Conservation (phyloP, 2,888 invertebrate genomes). For the Carpatolechia fugitivella region DNA sequence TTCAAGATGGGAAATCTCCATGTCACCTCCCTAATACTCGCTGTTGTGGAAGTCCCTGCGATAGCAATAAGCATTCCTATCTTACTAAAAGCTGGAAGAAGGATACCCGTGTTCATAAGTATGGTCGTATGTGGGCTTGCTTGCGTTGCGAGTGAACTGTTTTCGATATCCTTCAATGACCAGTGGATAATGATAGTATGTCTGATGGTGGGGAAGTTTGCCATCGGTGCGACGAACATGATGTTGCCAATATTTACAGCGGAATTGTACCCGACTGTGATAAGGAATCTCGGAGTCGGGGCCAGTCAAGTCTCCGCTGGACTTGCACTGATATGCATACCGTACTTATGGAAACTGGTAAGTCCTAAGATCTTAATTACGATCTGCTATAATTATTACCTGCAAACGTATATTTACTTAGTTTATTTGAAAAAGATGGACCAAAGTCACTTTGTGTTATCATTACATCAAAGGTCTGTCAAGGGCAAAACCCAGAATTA, state of each 20-base stretch:
- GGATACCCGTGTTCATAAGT: conserved; percentile 84
- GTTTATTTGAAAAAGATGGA: no score
- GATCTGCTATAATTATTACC: no score
- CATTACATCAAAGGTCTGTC: no score
- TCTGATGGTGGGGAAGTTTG: conserved; percentile 89
- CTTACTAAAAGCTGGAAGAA: conserved; percentile 85
- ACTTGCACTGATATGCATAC: conserved; percentile 86
- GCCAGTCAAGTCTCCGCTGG: conserved; percentile 88
- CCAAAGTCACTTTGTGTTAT: no score
- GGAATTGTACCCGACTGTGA: conserved; percentile 85
- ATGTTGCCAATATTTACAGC: conserved; percentile 88
- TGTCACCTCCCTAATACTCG: conserved; percentile 85
- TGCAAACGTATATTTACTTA: no score
- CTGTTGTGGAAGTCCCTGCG: conserved; percentile 88
- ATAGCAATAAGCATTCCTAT: conserved; percentile 87
- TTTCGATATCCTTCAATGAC: conserved; percentile 72
- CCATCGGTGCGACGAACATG: conserved; percentile 88
- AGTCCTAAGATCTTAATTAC: conserved; percentile 42
- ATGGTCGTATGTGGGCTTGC: conserved; percentile 84
- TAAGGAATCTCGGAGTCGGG: conserved; percentile 85
- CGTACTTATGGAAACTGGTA: conserved; percentile 88
- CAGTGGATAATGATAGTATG: conserved; percentile 86
- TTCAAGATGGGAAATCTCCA: conserved; percentile 88
- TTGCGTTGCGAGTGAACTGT: conserved; percentile 81
- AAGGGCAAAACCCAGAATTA: no score